Conservation (phyloP, 2,113 vertebrate species). For the Tragelaphus imberbis region DNA sequence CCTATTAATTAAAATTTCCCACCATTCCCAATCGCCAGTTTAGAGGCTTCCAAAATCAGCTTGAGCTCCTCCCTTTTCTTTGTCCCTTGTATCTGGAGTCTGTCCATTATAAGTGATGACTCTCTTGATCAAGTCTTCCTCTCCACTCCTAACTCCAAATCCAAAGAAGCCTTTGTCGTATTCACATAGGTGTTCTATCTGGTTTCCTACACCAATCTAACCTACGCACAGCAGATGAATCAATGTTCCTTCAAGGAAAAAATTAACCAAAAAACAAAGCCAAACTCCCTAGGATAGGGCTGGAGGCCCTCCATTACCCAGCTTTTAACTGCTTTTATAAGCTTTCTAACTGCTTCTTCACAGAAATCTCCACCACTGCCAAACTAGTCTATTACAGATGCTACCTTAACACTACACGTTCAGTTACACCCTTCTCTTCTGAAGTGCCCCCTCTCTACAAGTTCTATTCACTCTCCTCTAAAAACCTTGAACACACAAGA, state of each 20-base stretch:
- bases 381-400: neutral
- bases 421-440: neutral
- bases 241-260: neutral
- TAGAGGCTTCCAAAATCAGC: neutral
- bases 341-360: neutral
- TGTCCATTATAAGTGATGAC: neutral
- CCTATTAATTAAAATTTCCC: neutral
- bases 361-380: neutral
- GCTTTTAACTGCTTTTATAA: neutral
- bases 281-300: neutral
- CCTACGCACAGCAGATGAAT: neutral
- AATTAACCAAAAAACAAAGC: neutral
- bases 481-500: neutral
- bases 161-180: neutral
- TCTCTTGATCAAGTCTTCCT: neutral
- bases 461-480: neutral
- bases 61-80: neutral
- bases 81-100: neutral
- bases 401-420: neutral
- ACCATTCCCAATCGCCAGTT: neutral
- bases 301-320: neutral
- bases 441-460: neutral
- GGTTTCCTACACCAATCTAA: neutral
- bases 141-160: neutral
- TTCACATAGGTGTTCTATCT: neutral